These are phyloP conservation scores for Tachycineta bicolor DNA, from an alignment of 2,113 vertebrate species.

Conservation along the genomic window DNA sequence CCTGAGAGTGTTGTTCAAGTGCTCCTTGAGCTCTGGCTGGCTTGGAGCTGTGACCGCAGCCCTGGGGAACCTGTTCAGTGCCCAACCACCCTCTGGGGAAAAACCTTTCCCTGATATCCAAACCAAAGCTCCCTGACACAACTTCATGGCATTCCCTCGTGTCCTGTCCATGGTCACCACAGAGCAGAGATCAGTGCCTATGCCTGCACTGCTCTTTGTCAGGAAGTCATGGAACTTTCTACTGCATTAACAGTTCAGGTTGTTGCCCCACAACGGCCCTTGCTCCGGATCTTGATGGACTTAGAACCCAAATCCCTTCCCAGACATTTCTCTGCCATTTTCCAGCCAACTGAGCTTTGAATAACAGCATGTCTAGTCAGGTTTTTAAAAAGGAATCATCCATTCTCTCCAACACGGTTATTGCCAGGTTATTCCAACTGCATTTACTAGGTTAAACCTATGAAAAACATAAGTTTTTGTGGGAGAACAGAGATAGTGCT, in stretches of 20 bases:
- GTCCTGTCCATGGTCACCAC: not conserved
- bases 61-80: not conserved
- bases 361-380: not conserved
- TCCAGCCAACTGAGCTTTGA: not conserved
- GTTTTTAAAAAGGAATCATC: not conserved
- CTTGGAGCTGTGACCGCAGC: not conserved
- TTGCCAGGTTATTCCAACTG: not conserved
- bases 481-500: too few species aligned
- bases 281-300: not conserved
- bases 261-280: not conserved
- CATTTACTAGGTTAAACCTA: not conserved
- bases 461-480: not conserved
- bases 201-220: not conserved
- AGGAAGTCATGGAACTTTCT: not conserved
- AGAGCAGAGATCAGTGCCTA: not conserved
- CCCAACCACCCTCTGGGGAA: not conserved
- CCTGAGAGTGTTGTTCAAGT: rapidly evolving
- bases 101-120: not conserved
- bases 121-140: not conserved
- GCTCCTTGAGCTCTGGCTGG: not conserved
- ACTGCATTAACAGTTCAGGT: not conserved
- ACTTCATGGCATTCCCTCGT: rapidly evolving
- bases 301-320: not conserved
- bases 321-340: not conserved
- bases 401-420: not conserved